Evolutionary conservation across 2,113 vertebrate genomes (phyloP).

Genomic region (Ondatra zibethicus): DNA sequence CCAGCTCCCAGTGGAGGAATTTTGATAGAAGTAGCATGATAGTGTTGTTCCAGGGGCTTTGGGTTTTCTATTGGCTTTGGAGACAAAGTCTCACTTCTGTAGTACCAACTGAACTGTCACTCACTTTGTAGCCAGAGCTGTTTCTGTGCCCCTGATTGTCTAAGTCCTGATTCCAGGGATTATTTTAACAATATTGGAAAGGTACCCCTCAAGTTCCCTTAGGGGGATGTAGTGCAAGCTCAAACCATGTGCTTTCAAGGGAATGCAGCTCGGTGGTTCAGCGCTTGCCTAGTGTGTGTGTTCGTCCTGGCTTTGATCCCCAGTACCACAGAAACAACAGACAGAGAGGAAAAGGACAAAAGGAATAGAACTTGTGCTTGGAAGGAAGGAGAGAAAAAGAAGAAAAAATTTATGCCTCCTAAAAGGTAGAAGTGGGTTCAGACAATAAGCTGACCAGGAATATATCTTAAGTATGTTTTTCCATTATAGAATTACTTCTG

Average conservation of each 20-base stretch:
- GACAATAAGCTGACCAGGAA: background rate
- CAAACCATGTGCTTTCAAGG: background rate
- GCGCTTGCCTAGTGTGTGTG: background rate
- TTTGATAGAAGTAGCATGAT: background rate
- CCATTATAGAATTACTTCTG: background rate
- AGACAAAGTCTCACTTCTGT: background rate
- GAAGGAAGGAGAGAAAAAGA: too few species aligned
- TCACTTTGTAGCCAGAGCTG: background rate
- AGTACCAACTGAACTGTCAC: background rate
- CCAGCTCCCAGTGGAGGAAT: background rate
- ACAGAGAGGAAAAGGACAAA: background rate
- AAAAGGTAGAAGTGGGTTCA: background rate
- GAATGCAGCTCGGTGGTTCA: background rate
- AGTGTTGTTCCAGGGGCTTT: background rate
- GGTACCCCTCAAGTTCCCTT: background rate
- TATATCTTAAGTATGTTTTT: background rate
- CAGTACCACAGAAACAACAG: background rate
- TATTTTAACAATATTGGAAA: conserved; percentile 13
- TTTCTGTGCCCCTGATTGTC: conserved; percentile 12
- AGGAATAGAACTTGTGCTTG: background rate
- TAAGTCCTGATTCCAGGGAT: background rate
- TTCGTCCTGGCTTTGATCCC: background rate
- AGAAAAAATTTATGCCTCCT: background rate
- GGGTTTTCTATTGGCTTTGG: background rate
- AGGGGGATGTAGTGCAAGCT: background rate